Evolutionary conservation across 2,888 invertebrate species (phyloP), one percentile per base, ranked within the genome.

Genomic region (Nycteola revayana): DNA sequence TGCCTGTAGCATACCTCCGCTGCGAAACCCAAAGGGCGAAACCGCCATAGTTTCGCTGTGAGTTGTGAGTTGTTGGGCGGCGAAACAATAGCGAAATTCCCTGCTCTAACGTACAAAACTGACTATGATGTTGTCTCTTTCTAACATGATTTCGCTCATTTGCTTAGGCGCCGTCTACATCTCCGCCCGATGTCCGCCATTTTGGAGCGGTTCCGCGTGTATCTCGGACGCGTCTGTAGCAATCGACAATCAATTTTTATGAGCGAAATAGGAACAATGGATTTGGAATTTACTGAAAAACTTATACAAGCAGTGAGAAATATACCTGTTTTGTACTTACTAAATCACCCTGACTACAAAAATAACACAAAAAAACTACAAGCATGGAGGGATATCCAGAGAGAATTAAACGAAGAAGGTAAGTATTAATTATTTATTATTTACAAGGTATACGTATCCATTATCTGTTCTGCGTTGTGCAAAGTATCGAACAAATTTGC

Each of bases 401-500:
- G 36, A 9, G 36, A 36, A 28, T 28, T 36, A 28, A 36, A 36
- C 23, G 32, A 26, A 17, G 29, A 36, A 36, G 22, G 22, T 22
- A 14, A 14, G 14, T 14, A 14, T 14, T n/a, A 14, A 14, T 14
- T 14, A 14, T 14, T 3, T 14, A 3, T 14, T 14, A 14, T 14
- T 14, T 14, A 14, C 22, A 22, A 22, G 25, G 25, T 8, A 25
- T 8, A 9, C 9, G 7, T 7, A 10, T n/a, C 9, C 3, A 10
- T 10, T 25, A 10, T 25, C 10, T 25, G 11, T 25, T 10, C 9
- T 25, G 11, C 11, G 9, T 25, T 10, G 32, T 40, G 31, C 9
- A 38, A 42, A 39, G 21, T 43, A 36, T 32, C 11, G 29, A 39
- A 42, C 42, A 9, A 42, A 43, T 43, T 43, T 35, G 10, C 32